Evolutionary conservation across 2,113 vertebrate species (phyloP).

Genomic region (Poeciliopsis retropinna): DNA sequence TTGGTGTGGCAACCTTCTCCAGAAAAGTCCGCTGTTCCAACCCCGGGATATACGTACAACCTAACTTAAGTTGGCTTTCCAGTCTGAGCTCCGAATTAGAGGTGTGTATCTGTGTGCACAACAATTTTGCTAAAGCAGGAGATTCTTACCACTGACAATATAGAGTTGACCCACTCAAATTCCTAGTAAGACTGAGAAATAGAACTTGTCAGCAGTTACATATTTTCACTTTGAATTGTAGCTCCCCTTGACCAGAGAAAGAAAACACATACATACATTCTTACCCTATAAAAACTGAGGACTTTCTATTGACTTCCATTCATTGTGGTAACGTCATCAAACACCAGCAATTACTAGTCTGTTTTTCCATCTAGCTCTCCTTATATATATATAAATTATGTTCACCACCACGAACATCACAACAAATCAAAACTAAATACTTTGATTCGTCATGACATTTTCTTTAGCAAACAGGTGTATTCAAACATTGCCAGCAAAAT

Average conservation of each 20-base stretch:
- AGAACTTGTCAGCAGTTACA: background rate
- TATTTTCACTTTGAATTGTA: background rate
- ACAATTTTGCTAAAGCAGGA: background rate
- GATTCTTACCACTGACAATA: background rate
- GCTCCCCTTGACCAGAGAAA: background rate
- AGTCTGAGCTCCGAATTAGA: background rate
- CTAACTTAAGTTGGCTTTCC: background rate
- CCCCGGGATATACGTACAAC: background rate
- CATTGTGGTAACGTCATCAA: too few relatives aligned
- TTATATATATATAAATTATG: background rate
- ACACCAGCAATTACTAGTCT: too few relatives aligned
- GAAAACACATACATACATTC: too few relatives aligned
- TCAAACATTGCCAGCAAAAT: background rate
- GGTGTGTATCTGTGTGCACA: background rate
- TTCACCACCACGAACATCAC: background rate
- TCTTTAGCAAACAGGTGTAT: background rate
- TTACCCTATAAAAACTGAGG: too few relatives aligned
- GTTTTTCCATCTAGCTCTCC: too few relatives aligned
- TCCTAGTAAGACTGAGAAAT: background rate
- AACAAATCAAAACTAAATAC: background rate
- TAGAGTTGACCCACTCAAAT: background rate
- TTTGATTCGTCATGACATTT: background rate
- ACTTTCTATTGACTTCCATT: too few relatives aligned
- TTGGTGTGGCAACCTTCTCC: conserved; percentile 1
- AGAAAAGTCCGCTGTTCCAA: background rate